These are phyloP conservation scores for Naso thynnoides DNA, from an alignment of 2,797 vertebrate genomes.

Conservation along the genomic window DNA sequence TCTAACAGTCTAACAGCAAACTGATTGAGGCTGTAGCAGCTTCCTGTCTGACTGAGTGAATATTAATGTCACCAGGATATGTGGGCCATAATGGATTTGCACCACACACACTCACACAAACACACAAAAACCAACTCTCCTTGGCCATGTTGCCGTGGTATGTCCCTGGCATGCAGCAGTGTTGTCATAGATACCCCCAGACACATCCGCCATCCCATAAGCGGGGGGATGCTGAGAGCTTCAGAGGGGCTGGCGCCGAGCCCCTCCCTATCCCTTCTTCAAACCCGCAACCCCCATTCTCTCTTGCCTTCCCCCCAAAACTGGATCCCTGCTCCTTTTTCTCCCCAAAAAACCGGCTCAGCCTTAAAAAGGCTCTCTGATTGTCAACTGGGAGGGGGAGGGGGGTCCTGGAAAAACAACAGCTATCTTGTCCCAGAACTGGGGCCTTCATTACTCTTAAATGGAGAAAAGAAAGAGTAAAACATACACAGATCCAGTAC, in stretches of 20 bases:
- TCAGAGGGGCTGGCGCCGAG: conserved; percentile 82
- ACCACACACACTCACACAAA: conserved; percentile 43
- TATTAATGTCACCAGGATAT: conserved; percentile 73
- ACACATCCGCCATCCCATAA: conserved; percentile 87
- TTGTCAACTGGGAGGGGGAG: conserved; percentile 32
- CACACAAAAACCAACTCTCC: conserved; percentile 53
- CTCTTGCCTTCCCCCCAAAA: conserved; percentile 73
- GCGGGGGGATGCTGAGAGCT: conserved; percentile 84
- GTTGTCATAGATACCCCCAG: conserved; percentile 92
- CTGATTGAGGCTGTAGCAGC: conserved; percentile 43
- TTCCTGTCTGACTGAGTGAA: conserved; percentile 59
- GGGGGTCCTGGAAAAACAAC: conserved; percentile 40
- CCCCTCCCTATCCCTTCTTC: conserved; percentile 20
- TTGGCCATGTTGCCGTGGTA: conserved; percentile 80
- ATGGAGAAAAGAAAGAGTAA: conserved; percentile 33
- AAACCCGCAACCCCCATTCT: conserved; percentile 63
- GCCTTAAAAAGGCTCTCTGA: conserved; percentile 51
- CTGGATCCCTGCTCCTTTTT: conserved; percentile 66
- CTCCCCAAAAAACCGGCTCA: conserved; percentile 52
- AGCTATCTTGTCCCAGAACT: conserved; percentile 45
- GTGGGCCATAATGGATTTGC: conserved; percentile 64
- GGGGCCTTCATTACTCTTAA: conserved; percentile 38
- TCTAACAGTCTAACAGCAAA: conserved; percentile 41
- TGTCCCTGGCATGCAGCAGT: conserved; percentile 79
- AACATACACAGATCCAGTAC: conserved; percentile 16